Evolutionary conservation across 2,888 invertebrate genomes (phyloP).

Genomic region (Lasius platythorax): DNA sequence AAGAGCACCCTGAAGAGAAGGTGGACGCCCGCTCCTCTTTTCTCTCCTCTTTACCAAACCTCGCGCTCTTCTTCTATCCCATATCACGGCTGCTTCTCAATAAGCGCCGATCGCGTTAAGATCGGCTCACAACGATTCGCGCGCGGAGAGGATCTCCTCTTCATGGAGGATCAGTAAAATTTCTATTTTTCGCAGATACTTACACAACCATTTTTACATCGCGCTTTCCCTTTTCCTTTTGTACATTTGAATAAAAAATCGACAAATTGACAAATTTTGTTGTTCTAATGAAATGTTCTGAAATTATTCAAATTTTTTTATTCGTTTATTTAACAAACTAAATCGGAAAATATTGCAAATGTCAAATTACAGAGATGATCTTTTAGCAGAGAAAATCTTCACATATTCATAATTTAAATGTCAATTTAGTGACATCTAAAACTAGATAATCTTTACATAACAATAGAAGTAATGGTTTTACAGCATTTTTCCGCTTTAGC

Average conservation of each 20-base stretch:
- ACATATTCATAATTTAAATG: not conserved
- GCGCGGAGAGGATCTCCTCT: not conserved
- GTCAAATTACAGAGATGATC: too few relatives aligned
- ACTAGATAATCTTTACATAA: not conserved
- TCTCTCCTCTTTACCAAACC: slow-evolving; percentile 25
- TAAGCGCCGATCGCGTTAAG: slow-evolving; percentile 79
- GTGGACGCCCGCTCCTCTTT: slow-evolving; percentile 58
- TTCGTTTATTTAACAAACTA: not conserved
- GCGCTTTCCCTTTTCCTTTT: not conserved
- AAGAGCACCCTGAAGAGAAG: slow-evolving; percentile 81
- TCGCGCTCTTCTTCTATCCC: slow-evolving; percentile 66
- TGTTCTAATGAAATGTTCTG: not conserved
- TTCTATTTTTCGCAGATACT: not conserved
- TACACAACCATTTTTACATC: not conserved
- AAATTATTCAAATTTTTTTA: not conserved
- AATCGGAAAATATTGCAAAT: not conserved
- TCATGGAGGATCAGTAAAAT: not conserved
- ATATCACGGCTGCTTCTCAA: slow-evolving; percentile 76
- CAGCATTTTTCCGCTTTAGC: not conserved
- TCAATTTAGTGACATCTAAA: not conserved
- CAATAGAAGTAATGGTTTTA: not conserved
- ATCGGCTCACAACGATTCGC: slow-evolving; percentile 74
- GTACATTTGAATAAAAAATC: not conserved
- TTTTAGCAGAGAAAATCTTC: not conserved
- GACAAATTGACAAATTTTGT: not conserved